A percentile compares a stretch with the other conserved stretches of the same genome.
Conservation (phyloP, 2,113 vertebrate species). For the Micromys minutus region DNA sequence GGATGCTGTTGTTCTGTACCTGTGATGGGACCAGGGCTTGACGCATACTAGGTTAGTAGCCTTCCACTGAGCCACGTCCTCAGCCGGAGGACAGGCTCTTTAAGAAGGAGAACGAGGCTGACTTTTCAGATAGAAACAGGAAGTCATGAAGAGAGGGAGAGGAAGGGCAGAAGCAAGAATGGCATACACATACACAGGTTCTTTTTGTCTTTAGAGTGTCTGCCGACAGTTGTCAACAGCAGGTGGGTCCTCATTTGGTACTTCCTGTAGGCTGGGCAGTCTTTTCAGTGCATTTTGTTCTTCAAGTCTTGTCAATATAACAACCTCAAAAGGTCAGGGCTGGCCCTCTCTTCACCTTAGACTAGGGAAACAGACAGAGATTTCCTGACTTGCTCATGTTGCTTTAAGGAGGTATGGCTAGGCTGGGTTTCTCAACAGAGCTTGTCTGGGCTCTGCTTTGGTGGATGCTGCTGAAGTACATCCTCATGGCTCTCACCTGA, state of each 20-base stretch:
- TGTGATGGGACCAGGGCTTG: background rate
- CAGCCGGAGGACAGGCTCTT: background rate
- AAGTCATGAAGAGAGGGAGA: background rate
- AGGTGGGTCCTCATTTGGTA: background rate
- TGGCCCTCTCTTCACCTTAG: background rate
- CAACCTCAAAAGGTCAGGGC: background rate
- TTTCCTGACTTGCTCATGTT: background rate
- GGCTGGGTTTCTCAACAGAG: background rate
- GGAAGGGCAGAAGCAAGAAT: background rate
- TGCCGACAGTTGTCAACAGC: background rate
- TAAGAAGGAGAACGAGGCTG: background rate
- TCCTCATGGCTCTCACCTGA: background rate
- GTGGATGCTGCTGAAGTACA: background rate
- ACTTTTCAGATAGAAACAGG: slow-evolving; percentile 11
- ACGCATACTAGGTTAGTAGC: background rate
- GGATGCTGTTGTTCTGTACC: background rate
- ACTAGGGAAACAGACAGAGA: background rate
- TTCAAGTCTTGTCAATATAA: background rate
- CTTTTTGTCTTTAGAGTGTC: background rate
- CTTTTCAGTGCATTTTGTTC: background rate
- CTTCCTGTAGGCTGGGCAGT: background rate
- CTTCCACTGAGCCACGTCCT: background rate
- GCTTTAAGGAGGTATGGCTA: background rate
- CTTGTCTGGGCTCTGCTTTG: background rate
- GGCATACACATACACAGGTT: background rate